Evolutionary conservation across 2,113 vertebrate species (phyloP).

Genomic region (Brienomyrus brachyistius): DNA sequence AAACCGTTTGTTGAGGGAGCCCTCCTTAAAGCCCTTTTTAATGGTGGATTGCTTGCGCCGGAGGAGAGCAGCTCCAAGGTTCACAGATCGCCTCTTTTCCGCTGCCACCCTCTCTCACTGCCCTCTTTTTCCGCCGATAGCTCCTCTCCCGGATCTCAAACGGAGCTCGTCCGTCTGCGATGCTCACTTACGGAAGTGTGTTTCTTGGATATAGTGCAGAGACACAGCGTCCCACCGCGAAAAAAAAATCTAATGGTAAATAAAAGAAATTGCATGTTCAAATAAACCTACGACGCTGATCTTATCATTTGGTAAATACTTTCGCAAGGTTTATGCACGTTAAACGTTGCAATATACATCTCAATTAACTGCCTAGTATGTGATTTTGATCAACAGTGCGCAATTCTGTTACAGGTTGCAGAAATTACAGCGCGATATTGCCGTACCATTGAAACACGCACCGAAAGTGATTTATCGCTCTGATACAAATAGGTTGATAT

Average conservation of each 20-base stretch:
- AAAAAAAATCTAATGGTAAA: background rate
- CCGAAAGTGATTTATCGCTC: background rate
- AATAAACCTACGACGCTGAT: background rate
- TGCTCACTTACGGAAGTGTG: conserved; percentile 7
- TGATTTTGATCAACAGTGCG: background rate
- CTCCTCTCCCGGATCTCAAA: conserved; percentile 17
- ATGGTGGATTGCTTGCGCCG: background rate
- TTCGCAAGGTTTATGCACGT: background rate
- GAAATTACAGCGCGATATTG: background rate
- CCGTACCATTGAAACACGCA: background rate
- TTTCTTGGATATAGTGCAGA: background rate
- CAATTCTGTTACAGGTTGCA: background rate
- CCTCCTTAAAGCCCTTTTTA: background rate
- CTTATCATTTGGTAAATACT: background rate
- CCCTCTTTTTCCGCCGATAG: background rate
- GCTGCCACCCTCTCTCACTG: conserved; percentile 3
- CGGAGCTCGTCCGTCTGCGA: background rate
- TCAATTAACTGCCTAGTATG: background rate
- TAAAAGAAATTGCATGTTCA: background rate
- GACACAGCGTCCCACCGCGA: background rate
- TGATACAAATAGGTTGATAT: background rate
- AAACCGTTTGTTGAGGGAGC: background rate
- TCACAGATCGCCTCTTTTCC: background rate
- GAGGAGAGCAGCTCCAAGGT: background rate
- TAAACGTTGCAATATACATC: background rate